These are phyloP conservation scores for Slavum lentiscoides DNA, from an alignment of 2,888 invertebrate species.

Conservation along the genomic window DNA sequence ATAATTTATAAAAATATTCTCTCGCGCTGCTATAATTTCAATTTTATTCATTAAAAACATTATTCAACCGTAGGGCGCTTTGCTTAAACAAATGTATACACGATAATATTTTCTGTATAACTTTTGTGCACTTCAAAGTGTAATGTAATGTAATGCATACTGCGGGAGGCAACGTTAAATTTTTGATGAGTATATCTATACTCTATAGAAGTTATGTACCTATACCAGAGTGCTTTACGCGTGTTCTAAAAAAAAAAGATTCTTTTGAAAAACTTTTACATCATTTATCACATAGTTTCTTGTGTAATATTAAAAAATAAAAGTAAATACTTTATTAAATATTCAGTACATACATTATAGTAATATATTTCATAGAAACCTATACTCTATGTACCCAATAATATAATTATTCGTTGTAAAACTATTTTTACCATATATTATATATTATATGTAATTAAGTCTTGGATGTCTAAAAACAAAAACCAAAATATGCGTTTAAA, in stretches of 20 bases:
- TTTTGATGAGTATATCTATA: too few relatives aligned
- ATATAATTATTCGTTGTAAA: neutral
- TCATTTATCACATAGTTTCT: constrained; percentile 11
- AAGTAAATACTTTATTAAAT: neutral
- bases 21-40: constrained; percentile 1
- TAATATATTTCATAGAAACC: neutral
- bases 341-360: neutral
- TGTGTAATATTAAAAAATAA: constrained; percentile 6
- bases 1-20: constrained; percentile 1
- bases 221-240: neutral
- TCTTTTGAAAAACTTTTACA: constrained; percentile 21
- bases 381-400: neutral
- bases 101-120: neutral
- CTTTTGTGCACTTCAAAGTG: constrained; percentile 25
- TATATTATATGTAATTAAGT: neutral
- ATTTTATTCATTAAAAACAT: constrained; percentile 19
- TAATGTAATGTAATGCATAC: constrained; percentile 16
- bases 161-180: too few relatives aligned
- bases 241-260: constrained; percentile 10
- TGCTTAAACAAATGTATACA: constrained; percentile 4
- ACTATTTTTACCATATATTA: neutral
- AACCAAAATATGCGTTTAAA: too few relatives aligned
- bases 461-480: too few relatives aligned
- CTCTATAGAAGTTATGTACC: neutral
- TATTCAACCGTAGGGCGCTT: neutral